Percentiles rank a stretch among this genome's conserved stretches.
Conservation (phyloP, 2,888 invertebrate species). For the Sphaerophoria rueppellii region DNA sequence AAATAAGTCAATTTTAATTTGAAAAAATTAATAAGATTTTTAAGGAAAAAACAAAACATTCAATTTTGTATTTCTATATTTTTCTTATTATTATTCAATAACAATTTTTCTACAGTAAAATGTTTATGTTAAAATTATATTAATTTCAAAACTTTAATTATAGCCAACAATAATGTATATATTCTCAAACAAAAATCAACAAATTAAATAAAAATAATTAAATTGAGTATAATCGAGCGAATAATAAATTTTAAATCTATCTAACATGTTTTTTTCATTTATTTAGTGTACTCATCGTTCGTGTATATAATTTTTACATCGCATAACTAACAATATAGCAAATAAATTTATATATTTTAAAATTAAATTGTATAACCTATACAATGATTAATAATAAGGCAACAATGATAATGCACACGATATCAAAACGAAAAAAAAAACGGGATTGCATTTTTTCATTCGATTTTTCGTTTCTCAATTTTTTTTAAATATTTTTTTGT, state of each 20-base stretch:
- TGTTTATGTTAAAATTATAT: constrained; percentile 55
- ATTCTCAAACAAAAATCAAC: constrained; percentile 3
- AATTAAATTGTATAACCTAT: constrained; percentile 58
- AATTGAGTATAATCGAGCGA: constrained; percentile 28
- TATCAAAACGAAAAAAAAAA: constrained; percentile 57
- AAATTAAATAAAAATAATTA: constrained; percentile 15
- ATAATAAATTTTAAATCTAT: constrained; percentile 48
- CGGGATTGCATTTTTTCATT: constrained; percentile 16
- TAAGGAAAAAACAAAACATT: constrained; percentile 31
- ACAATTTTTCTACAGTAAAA: constrained; percentile 71
- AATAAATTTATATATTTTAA: constrained; percentile 57
- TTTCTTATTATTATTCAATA: constrained; percentile 73
- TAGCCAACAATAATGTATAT: constrained; percentile 31
- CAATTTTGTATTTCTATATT: constrained; percentile 64
- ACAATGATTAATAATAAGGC: constrained; percentile 62
- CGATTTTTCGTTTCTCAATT: constrained; percentile 13
- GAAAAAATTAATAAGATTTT: constrained; percentile 13
- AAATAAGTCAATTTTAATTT: constrained; percentile 7
- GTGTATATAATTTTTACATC: constrained; percentile 38
- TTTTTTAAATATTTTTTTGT: constrained; percentile 17
- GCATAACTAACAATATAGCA: constrained; percentile 60
- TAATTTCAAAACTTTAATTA: constrained; percentile 31
- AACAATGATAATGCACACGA: constrained; percentile 72
- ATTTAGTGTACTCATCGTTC: constrained; percentile 1
- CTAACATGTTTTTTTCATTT: constrained; percentile 34